Base-by-base conservation (phyloP, 2,113 vertebrate species). In the Eurystomus gularis region DNA sequence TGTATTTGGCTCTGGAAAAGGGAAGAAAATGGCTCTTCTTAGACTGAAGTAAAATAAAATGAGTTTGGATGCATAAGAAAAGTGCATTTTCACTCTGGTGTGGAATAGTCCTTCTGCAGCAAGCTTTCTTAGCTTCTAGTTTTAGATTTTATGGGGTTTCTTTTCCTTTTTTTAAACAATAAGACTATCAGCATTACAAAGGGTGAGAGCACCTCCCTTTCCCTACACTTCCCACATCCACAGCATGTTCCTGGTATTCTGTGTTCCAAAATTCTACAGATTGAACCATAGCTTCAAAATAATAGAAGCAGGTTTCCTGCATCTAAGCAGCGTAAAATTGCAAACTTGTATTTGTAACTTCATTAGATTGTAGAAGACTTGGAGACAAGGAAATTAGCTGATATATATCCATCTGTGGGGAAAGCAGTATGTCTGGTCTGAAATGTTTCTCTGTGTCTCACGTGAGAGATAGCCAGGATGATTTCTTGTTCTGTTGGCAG, bases 31-130 rank as follows among this genome's bases (percentile, higher is more conserved):
- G 10, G 11, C 26, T 91, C 16, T 54, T 84, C 86, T 69, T 71
- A 78, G 44, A 39, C 8, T 48, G 44, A 94, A 87, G 71, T 79
- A 81, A 95, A 88, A 73, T 39, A 62, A 77, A 90, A 61, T 58
- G 6, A 73, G 48, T 52, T 46, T 57, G 49, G 17, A 46, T 57
- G 4, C 35, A 31, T 25, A 70, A 68, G 64, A 80, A 95, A 91
- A 57, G 8, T 33, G 7, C 25, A 35, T 82, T 88, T 92, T 69
- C 57, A 23, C 13, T n/a, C n/a, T 35, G 21, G 8, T 24, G 29
- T 46, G 6, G 46, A 86, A 55, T 11, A 75, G 11, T 42, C 42
- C 54, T 66, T 70, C 64, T 46, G 21, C 18, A 82, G 49, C 16
- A 73, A 90, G 19, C 7, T 68, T 84, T 37, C 51, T 82, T 46